Conservation (phyloP, 2,888 invertebrate genomes). For the Sarcophaga rosellei region DNA sequence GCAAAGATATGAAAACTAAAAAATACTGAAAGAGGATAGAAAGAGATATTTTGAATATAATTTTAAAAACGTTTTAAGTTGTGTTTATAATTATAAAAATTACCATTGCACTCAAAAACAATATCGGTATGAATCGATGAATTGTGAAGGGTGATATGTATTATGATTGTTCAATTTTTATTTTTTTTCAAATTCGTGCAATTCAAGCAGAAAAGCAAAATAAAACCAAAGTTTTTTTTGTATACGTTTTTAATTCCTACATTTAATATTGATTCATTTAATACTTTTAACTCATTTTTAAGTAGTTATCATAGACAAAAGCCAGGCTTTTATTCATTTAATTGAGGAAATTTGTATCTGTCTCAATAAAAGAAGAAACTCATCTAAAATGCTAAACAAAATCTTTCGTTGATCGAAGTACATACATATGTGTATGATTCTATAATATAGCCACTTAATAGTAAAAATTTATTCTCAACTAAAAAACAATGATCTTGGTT, state of each 20-base stretch:
- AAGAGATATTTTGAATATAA: not conserved
- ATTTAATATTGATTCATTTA: not conserved
- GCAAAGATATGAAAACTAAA: slow-evolving; percentile 44
- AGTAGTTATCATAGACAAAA: not conserved
- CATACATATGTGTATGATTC: slow-evolving; percentile 29
- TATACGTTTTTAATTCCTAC: not conserved
- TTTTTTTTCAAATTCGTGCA: not conserved
- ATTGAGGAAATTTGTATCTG: slow-evolving; percentile 53
- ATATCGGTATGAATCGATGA: not conserved
- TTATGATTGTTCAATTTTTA: not conserved
- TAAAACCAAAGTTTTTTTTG: not conserved
- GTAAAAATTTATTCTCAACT: slow-evolving; percentile 21
- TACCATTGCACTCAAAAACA: too few relatives aligned
- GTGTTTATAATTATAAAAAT: slow-evolving; percentile 7
- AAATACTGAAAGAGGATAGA: slow-evolving; percentile 12
- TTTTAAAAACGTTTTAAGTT: slow-evolving; percentile 35
- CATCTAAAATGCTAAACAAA: slow-evolving; percentile 65
- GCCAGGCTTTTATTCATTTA: slow-evolving; percentile 7
- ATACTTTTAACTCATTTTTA: not conserved
- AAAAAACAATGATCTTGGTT: slow-evolving; percentile 5
- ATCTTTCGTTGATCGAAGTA: slow-evolving; percentile 60
- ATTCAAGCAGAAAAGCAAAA: not conserved
- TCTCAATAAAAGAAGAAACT: slow-evolving; percentile 63
- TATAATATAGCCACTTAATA: slow-evolving; percentile 28
- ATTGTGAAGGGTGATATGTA: not conserved